Conservation (phyloP, 2,888 invertebrate species). For the Diaprepes abbreviatus region DNA sequence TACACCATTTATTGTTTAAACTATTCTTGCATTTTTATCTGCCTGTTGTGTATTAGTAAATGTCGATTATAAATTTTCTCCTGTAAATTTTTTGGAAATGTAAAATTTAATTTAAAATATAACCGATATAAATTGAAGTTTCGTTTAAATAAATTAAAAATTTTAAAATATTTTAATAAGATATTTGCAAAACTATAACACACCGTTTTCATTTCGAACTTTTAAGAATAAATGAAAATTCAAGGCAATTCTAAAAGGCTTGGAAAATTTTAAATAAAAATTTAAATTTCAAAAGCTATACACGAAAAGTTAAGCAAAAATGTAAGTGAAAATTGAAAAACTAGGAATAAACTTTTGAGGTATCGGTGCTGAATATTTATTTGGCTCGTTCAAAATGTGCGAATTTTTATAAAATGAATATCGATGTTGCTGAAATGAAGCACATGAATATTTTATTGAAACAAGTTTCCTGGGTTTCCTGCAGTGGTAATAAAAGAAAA, state of each 20-base stretch:
- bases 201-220: no score
- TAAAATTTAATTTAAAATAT: no score
- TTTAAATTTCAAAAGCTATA: slow-evolving; percentile 37
- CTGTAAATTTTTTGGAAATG: no score
- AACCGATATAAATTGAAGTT: no score
- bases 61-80: no score
- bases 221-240: neutral
- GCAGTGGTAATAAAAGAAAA: neutral
- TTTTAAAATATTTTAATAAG: no score
- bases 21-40: no score
- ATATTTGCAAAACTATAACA: no score
- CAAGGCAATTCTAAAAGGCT: neutral
- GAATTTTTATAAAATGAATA: slow-evolving; percentile 40
- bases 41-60: no score
- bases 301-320: slow-evolving; percentile 32
- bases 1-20: no score
- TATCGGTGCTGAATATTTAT: slow-evolving; percentile 44
- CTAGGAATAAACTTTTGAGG: slow-evolving; percentile 41
- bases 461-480: slow-evolving; percentile 16
- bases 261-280: slow-evolving; percentile 34
- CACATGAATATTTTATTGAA: slow-evolving; percentile 35
- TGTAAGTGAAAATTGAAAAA: slow-evolving; percentile 47
- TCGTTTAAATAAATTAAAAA: no score
- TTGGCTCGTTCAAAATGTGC: slow-evolving; percentile 18
- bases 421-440: slow-evolving; percentile 31